Percentiles rank a stretch among this genome's conserved stretches.
phyloP scores from a whole-genome alignment of 1,140 invertebrate genomes.

The Achroia grisella region DNA sequence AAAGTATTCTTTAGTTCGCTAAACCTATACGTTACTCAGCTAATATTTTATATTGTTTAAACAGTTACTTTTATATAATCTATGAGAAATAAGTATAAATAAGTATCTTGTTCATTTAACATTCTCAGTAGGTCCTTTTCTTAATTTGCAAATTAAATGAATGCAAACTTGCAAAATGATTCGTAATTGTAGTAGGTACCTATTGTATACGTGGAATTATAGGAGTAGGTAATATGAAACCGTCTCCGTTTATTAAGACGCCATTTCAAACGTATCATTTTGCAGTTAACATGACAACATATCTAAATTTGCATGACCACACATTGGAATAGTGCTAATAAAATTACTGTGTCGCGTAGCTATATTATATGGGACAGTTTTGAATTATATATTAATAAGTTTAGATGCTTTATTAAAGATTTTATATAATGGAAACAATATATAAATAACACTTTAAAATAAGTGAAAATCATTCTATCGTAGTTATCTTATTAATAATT shows the following conservation, averaged over 20 bases:
- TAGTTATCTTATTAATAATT: no score
- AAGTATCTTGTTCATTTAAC: no score
- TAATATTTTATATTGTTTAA: not conserved
- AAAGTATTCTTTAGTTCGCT: no score
- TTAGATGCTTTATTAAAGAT: no score
- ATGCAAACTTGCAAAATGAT: not conserved
- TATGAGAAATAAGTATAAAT: not conserved
- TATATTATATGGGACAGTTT: constrained; percentile 9
- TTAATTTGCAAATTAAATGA: no score
- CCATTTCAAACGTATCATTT: constrained; percentile 44
- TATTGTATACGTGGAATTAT: constrained; percentile 14
- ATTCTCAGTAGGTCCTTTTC: no score
- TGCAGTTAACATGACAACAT: constrained; percentile 25
- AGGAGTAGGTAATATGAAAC: constrained; percentile 7
- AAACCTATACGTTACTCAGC: not conserved
- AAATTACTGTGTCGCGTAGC: constrained; percentile 1
- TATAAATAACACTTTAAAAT: no score
- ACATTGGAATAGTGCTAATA: constrained; percentile 22
- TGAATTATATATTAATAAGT: constrained; percentile 13
- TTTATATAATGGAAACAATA: no score
- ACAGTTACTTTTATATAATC: not conserved
- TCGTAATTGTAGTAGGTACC: not conserved
- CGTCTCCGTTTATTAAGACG: constrained; percentile 30
- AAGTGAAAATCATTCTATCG: no score
- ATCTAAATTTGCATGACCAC: constrained; percentile 37